Evolutionary conservation across 2,113 vertebrate genomes (phyloP), one percentile per base, ranked within the genome.

Genomic region (Aptenodytes forsteri): DNA sequence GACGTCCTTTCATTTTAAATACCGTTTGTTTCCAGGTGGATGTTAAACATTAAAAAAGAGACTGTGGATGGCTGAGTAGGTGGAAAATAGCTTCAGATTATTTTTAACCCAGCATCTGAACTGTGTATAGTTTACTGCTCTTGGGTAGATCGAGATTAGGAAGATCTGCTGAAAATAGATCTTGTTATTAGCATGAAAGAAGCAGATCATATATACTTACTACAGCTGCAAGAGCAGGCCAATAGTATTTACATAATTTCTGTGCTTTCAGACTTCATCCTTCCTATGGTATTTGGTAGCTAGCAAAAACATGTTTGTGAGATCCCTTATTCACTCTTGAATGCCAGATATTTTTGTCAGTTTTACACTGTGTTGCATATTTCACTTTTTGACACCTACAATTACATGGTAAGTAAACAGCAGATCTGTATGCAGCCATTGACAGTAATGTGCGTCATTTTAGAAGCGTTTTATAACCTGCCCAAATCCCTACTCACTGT

Each of bases 1-100:
- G 83, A 50, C 5, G 27, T 92, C 76, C 42, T 94, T 86, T 96
- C 80, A 71, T 93, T 97, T 94, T 78, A 96, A 96, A 96, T 93
- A 81, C 27, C 12, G 2, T 90, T 91, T 86, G 75, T 95, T 93
- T 93, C 90, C 72, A 90, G 67, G 61, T 90, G 38, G 55, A 69
- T 72, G 61, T 84, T 93, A 84, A 95, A 89, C 55, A 82, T 93
- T 15, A 10, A 69, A 84, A 84, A 85, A 80, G 67, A 54, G 32
- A 2, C 50, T 46, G 7, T 54, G 80, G 29, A 49, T 78, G 69
- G 30, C 59, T 84, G 50, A 84, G 38, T 26, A 36, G 59, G 80
- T 75, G 21, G 59, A 81, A 89, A 83, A 71, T 22, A 87, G 8
- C 27, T 59, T 32, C 42, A 56, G 77, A 75, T 92, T 56, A 30